Base-by-base conservation (phyloP, 2,888 invertebrate genomes). In the Epirrita christyi region DNA sequence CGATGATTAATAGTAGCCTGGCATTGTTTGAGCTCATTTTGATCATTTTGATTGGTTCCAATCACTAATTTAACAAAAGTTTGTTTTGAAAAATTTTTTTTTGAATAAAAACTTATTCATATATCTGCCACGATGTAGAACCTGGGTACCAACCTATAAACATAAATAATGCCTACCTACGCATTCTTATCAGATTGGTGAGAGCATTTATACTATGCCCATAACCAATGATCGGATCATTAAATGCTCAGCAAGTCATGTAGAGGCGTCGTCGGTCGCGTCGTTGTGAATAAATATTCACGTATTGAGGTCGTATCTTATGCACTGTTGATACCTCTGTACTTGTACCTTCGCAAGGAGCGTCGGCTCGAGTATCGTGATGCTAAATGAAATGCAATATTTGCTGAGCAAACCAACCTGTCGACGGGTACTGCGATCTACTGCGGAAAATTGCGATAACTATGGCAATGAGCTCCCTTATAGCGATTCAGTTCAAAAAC, bases 251-350 rank as follows among this genome's bases (percentile, higher is more conserved):
- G 71, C 78, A 72, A 75, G 75, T 67, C 71, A 70, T 74, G 72
- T 71, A 70, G 55, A 73, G 55, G 72, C 71, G 70, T 72, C 21
- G 21, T 3, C 21, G 2, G 21, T 21, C 21, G 32, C 32, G 7
- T 32, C 71, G 73, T 68, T 71, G 72, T 79, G 78, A 80, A 85
- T 85, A 84, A 76, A 80, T 80, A 80, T 80, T 75, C 73, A 71
- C 73, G 76, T 73, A 87, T 85, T 85, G 84, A 82, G 88, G 88
- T 86, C 88, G 85, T 68, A 81, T 83, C 82, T 80, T 73, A 68
- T 77, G 78, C 75, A 75, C 78, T 78, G 78, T 78, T 77, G 83
- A 77, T 75, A 75, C 72, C n/a, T 55, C 4, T 21, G 13, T 50
- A 47, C 36, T 15, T 43, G 37, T 38, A 80, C 74, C 44, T 43